phyloP scores from a whole-genome alignment of 2,797 vertebrate species.

The Naso thynnoides region DNA sequence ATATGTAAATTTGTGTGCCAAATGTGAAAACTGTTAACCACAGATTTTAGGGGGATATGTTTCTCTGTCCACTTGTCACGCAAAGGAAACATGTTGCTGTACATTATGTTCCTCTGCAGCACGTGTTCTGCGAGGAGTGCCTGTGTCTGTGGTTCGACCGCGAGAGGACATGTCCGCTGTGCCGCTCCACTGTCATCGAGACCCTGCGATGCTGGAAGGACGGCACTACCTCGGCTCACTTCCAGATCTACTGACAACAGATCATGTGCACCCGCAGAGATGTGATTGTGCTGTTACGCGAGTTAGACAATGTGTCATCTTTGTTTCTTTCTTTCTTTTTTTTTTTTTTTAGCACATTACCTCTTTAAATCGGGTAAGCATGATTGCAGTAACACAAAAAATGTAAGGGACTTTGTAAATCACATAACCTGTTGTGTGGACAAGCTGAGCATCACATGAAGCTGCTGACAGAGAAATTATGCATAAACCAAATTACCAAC shows the following conservation, averaged over 20 bases:
- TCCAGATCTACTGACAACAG: slow-evolving; percentile 92
- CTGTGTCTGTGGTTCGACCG: slow-evolving; percentile 97
- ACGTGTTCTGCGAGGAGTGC: slow-evolving; percentile 98
- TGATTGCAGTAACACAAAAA: background rate
- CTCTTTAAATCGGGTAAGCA: background rate
- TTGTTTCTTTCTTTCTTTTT: background rate
- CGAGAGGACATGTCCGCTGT: slow-evolving; percentile 94
- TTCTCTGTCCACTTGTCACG: background rate
- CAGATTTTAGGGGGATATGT: background rate
- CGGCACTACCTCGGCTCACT: slow-evolving; percentile 96
- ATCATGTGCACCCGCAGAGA: background rate
- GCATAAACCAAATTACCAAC: slow-evolving; percentile 11
- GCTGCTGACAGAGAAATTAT: background rate
- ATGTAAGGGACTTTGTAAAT: background rate
- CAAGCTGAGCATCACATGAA: slow-evolving; percentile 3
- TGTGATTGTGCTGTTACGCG: background rate
- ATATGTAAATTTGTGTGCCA: background rate
- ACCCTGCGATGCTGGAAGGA: slow-evolving; percentile 97
- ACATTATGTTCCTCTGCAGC: slow-evolving; percentile 80
- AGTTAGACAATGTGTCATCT: slow-evolving; percentile 8
- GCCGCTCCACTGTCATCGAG: slow-evolving; percentile 91
- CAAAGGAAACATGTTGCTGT: background rate
- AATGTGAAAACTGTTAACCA: background rate
- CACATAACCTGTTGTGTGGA: too few species aligned
- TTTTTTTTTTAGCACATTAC: background rate